phyloP scores from a whole-genome alignment of 2,113 vertebrate genomes.

The Odocoileus hemionus region DNA sequence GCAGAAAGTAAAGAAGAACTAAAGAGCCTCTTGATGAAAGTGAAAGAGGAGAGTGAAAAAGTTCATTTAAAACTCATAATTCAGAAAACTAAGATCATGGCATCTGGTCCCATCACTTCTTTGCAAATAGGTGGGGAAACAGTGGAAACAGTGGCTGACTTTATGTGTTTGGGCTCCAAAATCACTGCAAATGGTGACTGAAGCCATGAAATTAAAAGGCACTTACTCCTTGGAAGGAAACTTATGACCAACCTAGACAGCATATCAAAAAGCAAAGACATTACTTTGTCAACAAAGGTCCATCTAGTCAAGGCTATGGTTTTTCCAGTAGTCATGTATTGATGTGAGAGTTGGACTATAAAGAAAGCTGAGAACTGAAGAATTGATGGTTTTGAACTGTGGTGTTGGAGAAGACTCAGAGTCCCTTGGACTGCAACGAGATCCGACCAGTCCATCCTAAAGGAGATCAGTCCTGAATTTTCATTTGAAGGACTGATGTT shows the following conservation, averaged over 20 bases:
- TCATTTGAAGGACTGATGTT: neutral
- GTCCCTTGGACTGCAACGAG: too few species aligned
- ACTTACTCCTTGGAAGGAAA: neutral
- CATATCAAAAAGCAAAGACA: neutral
- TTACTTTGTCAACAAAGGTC: neutral
- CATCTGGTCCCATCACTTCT: neutral
- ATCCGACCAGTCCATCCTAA: too few species aligned
- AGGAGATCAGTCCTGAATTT: neutral
- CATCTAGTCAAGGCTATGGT: neutral
- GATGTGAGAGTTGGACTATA: neutral
- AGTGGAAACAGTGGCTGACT: neutral
- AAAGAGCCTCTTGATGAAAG: neutral
- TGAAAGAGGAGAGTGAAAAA: neutral
- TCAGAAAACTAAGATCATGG: neutral
- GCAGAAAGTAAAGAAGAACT: neutral
- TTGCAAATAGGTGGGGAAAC: neutral
- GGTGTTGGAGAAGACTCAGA: neutral
- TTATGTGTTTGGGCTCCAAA: neutral
- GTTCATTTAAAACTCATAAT: neutral
- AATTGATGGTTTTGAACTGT: neutral
- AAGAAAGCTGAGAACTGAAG: accelerated
- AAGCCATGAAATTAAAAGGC: neutral
- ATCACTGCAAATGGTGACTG: neutral
- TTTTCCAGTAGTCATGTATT: neutral
- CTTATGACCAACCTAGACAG: neutral